Evolutionary conservation across 2,797 vertebrate species (phyloP).

Genomic region (Sebastes oblongus): DNA sequence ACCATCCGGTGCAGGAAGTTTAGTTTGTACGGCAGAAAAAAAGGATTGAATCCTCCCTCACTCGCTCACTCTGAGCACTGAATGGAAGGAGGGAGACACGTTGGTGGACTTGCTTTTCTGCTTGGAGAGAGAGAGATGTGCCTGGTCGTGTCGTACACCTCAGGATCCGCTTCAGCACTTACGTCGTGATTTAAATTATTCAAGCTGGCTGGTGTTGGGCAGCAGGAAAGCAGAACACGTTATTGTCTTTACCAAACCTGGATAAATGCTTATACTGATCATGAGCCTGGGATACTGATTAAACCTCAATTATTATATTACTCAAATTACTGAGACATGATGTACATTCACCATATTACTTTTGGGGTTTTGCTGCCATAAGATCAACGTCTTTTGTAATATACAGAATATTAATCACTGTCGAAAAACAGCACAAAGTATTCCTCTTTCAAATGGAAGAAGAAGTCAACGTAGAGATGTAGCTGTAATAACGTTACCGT

Average conservation of each 20-base stretch:
- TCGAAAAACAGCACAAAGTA: not conserved
- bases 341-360: no score
- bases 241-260: not conserved
- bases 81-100: not conserved
- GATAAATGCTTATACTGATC: not conserved
- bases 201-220: not conserved
- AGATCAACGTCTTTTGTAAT: not conserved
- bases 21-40: not conserved
- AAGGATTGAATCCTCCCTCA: not conserved
- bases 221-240: not conserved
- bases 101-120: not conserved
- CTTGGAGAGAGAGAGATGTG: not conserved
- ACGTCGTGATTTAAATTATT: not conserved
- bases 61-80: not conserved
- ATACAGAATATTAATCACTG: not conserved
- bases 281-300: not conserved
- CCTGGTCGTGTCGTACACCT: not conserved
- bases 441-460: not conserved
- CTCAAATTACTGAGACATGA: not conserved
- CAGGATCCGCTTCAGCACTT: conserved; percentile 6
- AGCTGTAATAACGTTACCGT: rapidly evolving
- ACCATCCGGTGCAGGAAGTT: not conserved
- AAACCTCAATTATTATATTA: not conserved
- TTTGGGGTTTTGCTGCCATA: no score
- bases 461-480: not conserved